Conservation (phyloP, 2,113 vertebrate genomes). For the Panthera uncia region DNA sequence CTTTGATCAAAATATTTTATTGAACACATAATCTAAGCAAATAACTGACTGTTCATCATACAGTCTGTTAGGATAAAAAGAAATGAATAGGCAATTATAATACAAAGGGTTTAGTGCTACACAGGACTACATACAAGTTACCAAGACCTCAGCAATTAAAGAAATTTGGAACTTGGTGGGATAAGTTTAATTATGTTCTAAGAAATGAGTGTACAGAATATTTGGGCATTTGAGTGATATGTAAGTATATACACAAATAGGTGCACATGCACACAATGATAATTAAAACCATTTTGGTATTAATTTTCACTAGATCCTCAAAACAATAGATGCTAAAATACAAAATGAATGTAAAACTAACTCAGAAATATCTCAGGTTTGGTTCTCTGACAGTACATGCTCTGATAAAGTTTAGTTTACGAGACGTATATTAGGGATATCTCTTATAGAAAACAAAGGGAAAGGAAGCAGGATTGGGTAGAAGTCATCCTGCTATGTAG, state of each 20-base stretch:
- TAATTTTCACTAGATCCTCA: not conserved
- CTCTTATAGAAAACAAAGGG: not conserved
- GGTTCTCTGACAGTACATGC: not conserved
- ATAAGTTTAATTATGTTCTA: not conserved
- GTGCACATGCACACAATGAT: not conserved
- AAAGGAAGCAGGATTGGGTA: not conserved
- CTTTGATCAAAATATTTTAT: not conserved
- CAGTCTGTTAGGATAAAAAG: not conserved
- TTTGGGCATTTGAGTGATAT: not conserved
- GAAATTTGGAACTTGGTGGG: not conserved
- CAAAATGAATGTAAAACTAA: not conserved
- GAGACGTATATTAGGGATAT: not conserved
- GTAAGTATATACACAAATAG: too few species aligned
- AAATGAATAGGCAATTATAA: not conserved
- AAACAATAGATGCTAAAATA: not conserved
- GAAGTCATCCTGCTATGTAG: not conserved
- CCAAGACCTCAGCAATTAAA: not conserved
- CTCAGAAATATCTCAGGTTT: not conserved
- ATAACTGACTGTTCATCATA: not conserved
- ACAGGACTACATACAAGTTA: not conserved
- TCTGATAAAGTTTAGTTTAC: not conserved
- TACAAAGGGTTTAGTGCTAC: not conserved
- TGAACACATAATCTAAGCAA: not conserved
- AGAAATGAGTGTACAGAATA: not conserved
- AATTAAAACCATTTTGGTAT: not conserved